These are phyloP conservation scores for Torymus aiolomorphi DNA, from an alignment of 2,888 invertebrate genomes.

Conservation along the genomic window DNA sequence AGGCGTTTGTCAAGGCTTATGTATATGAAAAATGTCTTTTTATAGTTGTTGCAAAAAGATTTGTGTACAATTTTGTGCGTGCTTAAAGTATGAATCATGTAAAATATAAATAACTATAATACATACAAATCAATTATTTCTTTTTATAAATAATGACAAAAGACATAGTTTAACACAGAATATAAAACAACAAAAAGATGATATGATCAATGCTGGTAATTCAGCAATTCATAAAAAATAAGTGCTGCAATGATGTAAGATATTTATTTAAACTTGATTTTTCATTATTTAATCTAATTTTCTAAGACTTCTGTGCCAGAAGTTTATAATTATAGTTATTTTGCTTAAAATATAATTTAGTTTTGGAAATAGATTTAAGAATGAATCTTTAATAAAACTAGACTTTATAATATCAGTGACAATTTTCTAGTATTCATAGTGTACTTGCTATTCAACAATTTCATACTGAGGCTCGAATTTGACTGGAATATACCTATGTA, in stretches of 20 bases:
- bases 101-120: constrained; percentile 34
- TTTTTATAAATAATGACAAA: constrained; percentile 26
- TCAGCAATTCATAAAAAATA: constrained; percentile 17
- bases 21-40: constrained; percentile 21
- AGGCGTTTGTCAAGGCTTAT: constrained; percentile 36
- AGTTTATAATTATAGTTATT: constrained; percentile 2
- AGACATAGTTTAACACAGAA: constrained; percentile 27
- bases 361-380: constrained; percentile 11
- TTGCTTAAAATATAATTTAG: constrained; percentile 14
- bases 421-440: constrained; percentile 12
- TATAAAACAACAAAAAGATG: constrained; percentile 34
- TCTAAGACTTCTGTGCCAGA: not conserved
- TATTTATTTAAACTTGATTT: constrained; percentile 4
- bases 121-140: constrained; percentile 21
- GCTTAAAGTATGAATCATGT: constrained; percentile 31
- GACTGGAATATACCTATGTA: constrained; percentile 17
- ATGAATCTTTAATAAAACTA: not conserved
- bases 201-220: constrained; percentile 24
- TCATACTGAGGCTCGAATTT: constrained; percentile 36
- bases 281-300: constrained; percentile 15
- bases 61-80: constrained; percentile 39
- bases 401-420: constrained; percentile 11
- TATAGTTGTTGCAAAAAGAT: constrained; percentile 31
- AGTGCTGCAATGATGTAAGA: constrained; percentile 15
- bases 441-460: constrained; percentile 20